A percentile compares a stretch with the other conserved stretches of the same genome.
phyloP scores from a whole-genome alignment of 1,140 invertebrate species.

The Physella acuta region DNA sequence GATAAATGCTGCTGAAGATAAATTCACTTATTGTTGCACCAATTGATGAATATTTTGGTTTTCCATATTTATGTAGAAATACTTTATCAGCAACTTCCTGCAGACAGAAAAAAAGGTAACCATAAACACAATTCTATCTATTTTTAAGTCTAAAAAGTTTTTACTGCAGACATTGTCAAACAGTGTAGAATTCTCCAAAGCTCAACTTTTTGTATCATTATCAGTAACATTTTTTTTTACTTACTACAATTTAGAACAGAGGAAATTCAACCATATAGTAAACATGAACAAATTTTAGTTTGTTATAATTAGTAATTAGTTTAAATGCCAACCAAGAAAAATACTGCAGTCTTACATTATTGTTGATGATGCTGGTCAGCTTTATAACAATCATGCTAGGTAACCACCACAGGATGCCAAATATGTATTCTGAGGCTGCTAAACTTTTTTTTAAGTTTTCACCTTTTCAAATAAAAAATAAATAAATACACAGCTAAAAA shows the following conservation, averaged over 20 bases:
- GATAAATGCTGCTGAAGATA: conserved; percentile 26
- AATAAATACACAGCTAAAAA: background rate
- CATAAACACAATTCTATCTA: too few relatives aligned
- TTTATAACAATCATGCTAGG: conserved; percentile 25
- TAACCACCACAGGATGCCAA: conserved; percentile 25
- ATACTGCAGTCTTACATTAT: conserved; percentile 28
- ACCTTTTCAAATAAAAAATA: conserved; percentile 3
- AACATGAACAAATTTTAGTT: too few relatives aligned
- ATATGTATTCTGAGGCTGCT: background rate
- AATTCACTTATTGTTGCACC: conserved; percentile 22
- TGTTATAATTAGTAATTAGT: too few relatives aligned
- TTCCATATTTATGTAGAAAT: conserved; percentile 22
- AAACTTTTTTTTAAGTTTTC: conserved; percentile 8
- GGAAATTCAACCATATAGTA: too few relatives aligned
- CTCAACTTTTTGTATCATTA: too few relatives aligned
- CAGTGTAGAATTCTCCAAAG: too few relatives aligned
- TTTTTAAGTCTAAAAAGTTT: conserved; percentile 1
- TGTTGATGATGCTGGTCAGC: conserved; percentile 25
- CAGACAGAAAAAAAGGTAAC: background rate
- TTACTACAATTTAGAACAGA: too few relatives aligned
- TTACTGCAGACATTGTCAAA: background rate
- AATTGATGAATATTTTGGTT: conserved; percentile 15
- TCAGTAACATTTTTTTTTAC: too few relatives aligned
- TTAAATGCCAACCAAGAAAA: too few relatives aligned
- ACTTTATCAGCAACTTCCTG: conserved; percentile 28